Evolutionary conservation across 2,888 invertebrate genomes (phyloP).

Genomic region (Opisthograptis luteolata): DNA sequence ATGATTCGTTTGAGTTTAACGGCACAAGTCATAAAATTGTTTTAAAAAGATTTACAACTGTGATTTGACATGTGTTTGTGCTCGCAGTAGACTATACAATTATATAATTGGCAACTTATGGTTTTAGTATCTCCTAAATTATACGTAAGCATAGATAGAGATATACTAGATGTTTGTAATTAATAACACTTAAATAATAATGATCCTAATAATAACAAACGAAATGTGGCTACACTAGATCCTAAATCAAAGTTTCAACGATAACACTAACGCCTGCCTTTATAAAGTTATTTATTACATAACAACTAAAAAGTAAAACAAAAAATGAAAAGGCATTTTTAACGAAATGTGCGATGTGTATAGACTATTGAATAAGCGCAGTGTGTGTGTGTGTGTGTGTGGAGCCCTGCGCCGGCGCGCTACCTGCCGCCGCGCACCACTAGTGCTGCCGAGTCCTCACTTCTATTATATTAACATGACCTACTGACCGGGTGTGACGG

Average conservation of each 20-base stretch:
- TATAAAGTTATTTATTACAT: background rate
- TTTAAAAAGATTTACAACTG: background rate
- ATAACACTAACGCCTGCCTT: conserved; percentile 5
- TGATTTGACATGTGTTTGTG: background rate
- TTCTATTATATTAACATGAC: conserved; percentile 48
- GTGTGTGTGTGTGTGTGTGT: conserved; percentile 34
- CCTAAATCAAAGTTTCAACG: background rate
- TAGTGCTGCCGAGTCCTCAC: no score
- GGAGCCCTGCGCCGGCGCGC: conserved; percentile 3
- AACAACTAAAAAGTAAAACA: conserved; percentile 12
- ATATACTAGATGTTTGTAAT: background rate
- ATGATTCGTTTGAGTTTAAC: background rate
- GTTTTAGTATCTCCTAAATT: no score
- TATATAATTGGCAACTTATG: no score
- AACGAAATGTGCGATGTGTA: conserved; percentile 22
- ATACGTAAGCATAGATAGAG: no score
- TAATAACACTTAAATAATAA: background rate
- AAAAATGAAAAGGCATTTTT: conserved; percentile 3
- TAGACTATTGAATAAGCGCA: conserved; percentile 27
- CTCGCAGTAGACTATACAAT: no score
- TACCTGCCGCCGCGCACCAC: conserved; percentile 40
- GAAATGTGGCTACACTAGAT: background rate
- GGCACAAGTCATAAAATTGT: background rate
- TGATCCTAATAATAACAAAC: conserved; percentile 5
- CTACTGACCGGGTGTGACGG: conserved; percentile 64